Base-by-base conservation (phyloP, 64 coral and sea anemone genomes). In the Montipora efflorescens region DNA sequence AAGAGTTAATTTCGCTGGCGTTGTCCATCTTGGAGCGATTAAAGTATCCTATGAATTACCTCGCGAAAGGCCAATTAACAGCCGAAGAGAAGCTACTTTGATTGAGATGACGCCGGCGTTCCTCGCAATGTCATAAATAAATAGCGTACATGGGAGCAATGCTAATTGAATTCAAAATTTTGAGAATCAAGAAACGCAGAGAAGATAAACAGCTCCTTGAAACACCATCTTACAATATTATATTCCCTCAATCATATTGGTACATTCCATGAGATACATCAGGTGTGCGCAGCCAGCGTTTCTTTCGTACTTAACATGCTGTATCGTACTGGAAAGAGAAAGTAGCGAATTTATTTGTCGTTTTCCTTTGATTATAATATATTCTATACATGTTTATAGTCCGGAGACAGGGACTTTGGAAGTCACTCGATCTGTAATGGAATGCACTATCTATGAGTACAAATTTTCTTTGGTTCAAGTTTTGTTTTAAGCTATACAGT, bases 401-500 rank as follows among this genome's bases (percentile, higher is more conserved):
- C 82, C 82, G 62, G 45, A 59, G 82, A 86, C 82, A 48, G 82
- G 7, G 67, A 66, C 82, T 86, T 86, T 23, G 44, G 13, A 86
- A 51, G 82, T 59, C 66, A 15, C 45, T 78, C 16, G 62, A 69
- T 86, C 82, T 86, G 82, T 46, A 86, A 86, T 36, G 76, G 13
- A 82, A 82, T 86, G 71, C 82, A 64, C 61, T 85, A 85, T 71
- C 82, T 86, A 86, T 71, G 82, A 47, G 66, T 86, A 86, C 82
- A 86, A 86, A 86, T 70, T 72, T 68, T 0, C 53, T 57, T 8
- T 57, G 6, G 6, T 57, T 57, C 11, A 36, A 84, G 47, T 86
- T 71, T 25, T 48, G 6, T 71, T 23, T 72, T 45, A 71, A 71
- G 71, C 67, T 86, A 46, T 86, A 86, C 82, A 86, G 64, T 49